These are phyloP conservation scores for Poecilia velifera DNA, from an alignment of 2,797 vertebrate genomes.

Conservation along the genomic window DNA sequence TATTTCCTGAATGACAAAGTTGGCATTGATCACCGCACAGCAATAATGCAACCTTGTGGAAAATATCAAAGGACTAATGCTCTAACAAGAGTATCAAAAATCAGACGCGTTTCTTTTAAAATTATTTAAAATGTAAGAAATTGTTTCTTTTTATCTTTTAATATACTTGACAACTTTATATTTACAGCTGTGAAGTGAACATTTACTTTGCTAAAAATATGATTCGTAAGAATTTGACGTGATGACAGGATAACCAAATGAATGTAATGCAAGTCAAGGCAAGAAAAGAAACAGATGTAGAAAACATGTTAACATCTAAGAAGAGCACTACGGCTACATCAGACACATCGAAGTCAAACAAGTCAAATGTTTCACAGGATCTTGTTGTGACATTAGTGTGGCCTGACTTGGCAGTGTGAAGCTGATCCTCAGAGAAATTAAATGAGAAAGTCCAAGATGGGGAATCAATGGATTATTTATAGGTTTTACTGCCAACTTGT, in stretches of 20 bases:
- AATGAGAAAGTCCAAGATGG: neutral
- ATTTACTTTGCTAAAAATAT: neutral
- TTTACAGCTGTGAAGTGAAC: neutral
- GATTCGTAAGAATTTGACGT: neutral
- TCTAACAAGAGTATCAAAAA: neutral
- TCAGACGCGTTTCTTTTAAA: neutral
- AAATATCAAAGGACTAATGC: slow-evolving; percentile 21
- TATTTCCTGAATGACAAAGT: slow-evolving; percentile 6
- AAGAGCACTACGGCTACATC: neutral
- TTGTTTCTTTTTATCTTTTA: neutral
- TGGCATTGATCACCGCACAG: slow-evolving; percentile 12
- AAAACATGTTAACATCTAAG: neutral
- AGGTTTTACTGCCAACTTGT: neutral
- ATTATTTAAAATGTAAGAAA: too few relatives aligned
- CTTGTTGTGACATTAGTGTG: neutral
- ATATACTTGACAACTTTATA: neutral
- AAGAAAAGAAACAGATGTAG: neutral
- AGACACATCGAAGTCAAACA: neutral
- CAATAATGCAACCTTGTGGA: slow-evolving; percentile 9
- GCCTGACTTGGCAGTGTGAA: neutral
- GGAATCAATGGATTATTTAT: neutral
- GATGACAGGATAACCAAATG: neutral
- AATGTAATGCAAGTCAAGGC: neutral
- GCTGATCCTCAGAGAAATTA: neutral
- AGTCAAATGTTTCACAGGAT: neutral